phyloP scores from a whole-genome alignment of 2,113 vertebrate species.

The human (Homo sapiens) region DNA sequence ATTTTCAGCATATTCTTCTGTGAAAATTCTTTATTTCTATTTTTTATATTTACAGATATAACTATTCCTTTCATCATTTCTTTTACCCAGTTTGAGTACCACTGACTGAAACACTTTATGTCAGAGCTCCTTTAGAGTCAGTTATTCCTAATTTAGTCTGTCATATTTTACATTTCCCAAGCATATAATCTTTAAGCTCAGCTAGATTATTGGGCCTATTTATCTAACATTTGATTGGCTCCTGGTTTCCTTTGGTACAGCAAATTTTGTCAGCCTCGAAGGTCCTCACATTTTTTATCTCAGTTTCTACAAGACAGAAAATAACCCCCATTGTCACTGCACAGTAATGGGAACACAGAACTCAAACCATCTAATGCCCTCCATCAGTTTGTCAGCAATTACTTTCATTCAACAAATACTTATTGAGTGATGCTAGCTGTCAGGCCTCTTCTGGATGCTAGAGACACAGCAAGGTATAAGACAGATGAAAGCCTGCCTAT shows the following conservation, averaged over 20 bases:
- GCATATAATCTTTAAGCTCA: not conserved
- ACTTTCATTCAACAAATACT: not conserved
- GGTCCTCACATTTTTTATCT: not conserved
- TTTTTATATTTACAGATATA: not conserved
- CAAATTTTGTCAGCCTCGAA: not conserved
- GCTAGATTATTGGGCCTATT: not conserved
- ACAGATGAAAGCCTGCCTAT: not conserved
- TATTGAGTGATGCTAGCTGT: too few species aligned
- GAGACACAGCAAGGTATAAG: not conserved
- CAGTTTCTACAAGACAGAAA: accelerated
- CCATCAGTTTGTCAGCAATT: not conserved
- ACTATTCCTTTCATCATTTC: not conserved
- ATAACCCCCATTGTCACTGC: too few species aligned
- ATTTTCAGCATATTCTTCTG: not conserved
- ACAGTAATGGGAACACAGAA: too few species aligned
- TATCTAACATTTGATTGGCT: not conserved
- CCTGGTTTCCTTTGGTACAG: not conserved
- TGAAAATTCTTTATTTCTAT: not conserved
- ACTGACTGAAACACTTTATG: not conserved
- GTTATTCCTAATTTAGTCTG: not conserved
- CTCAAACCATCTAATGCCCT: too few species aligned
- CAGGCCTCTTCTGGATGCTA: not conserved
- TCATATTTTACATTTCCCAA: not conserved
- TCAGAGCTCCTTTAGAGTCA: not conserved
- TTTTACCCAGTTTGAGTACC: not conserved